These are phyloP conservation scores for Camarhynchus parvulus DNA, from an alignment of 2,113 vertebrate genomes.

Conservation along the genomic window DNA sequence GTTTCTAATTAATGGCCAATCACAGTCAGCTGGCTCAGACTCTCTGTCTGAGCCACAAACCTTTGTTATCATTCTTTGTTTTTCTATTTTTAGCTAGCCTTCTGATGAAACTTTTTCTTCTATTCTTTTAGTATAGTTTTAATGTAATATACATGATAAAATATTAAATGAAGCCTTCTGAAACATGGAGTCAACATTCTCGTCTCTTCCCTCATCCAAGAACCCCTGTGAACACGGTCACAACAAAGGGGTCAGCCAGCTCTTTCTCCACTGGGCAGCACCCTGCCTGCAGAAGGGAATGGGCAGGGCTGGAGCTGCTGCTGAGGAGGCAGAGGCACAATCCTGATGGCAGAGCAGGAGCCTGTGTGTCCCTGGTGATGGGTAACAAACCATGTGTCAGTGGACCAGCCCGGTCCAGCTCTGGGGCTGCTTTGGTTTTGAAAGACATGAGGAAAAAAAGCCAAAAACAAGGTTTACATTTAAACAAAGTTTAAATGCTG, in stretches of 20 bases:
- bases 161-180: too few relatives aligned
- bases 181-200: too few relatives aligned
- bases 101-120: too few relatives aligned
- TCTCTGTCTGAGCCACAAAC: too few relatives aligned
- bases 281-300: rapidly evolving
- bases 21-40: too few relatives aligned
- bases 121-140: too few relatives aligned
- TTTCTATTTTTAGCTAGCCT: too few relatives aligned
- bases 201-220: too few relatives aligned
- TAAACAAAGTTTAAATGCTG: not conserved
- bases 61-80: too few relatives aligned
- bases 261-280: not conserved
- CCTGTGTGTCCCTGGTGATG: not conserved
- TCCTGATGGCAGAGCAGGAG: not conserved
- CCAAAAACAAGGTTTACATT: not conserved
- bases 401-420: not conserved
- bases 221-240: too few relatives aligned
- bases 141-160: too few relatives aligned
- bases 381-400: rapidly evolving
- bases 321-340: not conserved
- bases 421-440: not conserved
- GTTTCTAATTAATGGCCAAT: too few relatives aligned
- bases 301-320: not conserved
- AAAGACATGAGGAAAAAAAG: not conserved
- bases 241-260: not conserved